Conservation (phyloP, 1,140 invertebrate species). For the Samia ricini region DNA sequence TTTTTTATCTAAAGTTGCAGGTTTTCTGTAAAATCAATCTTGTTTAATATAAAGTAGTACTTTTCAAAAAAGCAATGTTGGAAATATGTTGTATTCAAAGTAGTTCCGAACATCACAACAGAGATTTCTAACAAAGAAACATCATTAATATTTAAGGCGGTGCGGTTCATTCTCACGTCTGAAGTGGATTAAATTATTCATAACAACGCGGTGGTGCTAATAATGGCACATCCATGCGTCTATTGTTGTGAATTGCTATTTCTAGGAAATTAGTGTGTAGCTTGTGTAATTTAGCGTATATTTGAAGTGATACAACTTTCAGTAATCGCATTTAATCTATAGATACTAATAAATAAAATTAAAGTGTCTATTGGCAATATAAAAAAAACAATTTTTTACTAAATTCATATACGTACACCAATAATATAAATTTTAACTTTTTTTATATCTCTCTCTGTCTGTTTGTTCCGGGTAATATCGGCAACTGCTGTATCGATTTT, state of each 20-base stretch:
- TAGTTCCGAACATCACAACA: not conserved
- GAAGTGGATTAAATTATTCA: constrained; percentile 30
- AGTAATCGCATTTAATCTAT: not conserved
- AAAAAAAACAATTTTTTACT: too few species aligned
- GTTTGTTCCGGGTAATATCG: too few species aligned
- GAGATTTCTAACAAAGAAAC: constrained; percentile 16
- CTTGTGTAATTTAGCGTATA: not conserved
- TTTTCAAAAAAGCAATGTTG: not conserved
- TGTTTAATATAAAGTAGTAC: too few species aligned
- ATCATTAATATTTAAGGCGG: constrained; percentile 16
- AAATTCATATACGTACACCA: too few species aligned
- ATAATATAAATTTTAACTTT: too few species aligned
- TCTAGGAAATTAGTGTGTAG: not conserved
- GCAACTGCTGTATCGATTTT: too few species aligned
- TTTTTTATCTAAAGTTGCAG: not conserved
- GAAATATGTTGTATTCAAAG: not conserved
- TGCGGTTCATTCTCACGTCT: constrained; percentile 2
- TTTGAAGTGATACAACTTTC: not conserved
- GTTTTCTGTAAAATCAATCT: too few species aligned
- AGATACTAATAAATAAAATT: too few species aligned
- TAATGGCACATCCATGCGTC: constrained; percentile 11
- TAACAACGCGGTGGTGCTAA: constrained; percentile 12
- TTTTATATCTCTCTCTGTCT: too few species aligned
- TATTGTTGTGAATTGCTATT: constrained; percentile 1
- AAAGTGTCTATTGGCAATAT: too few species aligned